Conservation (phyloP, 1,140 invertebrate species). For the Agrypnia vestita region DNA sequence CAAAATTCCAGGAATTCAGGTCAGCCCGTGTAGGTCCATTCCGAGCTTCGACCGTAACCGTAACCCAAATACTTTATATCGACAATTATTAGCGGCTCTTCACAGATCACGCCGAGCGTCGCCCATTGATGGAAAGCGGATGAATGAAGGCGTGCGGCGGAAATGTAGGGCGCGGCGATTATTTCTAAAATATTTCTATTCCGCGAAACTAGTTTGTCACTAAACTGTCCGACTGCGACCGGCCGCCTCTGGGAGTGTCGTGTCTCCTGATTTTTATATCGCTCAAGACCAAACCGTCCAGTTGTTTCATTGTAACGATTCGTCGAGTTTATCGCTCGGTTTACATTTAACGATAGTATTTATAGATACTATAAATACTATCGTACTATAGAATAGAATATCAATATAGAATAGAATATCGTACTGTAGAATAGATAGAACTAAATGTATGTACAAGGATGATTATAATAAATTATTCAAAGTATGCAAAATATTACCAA, state of each 20-base stretch:
- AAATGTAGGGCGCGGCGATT: conserved; percentile 1
- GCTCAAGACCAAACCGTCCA: too few species aligned
- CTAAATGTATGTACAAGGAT: too few species aligned
- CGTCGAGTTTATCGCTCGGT: too few species aligned
- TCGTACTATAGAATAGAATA: too few species aligned
- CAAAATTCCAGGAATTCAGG: conserved; percentile 25
- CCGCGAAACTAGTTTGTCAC: background rate
- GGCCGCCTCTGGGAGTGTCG: background rate
- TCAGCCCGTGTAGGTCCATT: background rate
- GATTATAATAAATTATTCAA: too few species aligned
- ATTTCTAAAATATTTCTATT: background rate
- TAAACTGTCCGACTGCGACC: background rate
- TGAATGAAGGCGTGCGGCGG: conserved; percentile 13
- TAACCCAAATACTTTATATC: conserved; percentile 1
- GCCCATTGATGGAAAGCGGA: conserved; percentile 25
- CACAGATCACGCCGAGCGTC: background rate
- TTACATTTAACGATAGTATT: too few species aligned
- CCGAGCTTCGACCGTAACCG: background rate
- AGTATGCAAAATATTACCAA: too few species aligned
- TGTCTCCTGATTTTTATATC: too few species aligned
- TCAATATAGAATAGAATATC: too few species aligned
- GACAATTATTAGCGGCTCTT: background rate
- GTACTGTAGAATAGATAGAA: too few species aligned
- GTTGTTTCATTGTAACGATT: too few species aligned
- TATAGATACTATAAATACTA: too few species aligned